Percentiles rank a stretch among this genome's conserved stretches.
These are phyloP conservation scores for Druceiella hillmani DNA, from an alignment of 2,888 invertebrate species.

Conservation along the genomic window DNA sequence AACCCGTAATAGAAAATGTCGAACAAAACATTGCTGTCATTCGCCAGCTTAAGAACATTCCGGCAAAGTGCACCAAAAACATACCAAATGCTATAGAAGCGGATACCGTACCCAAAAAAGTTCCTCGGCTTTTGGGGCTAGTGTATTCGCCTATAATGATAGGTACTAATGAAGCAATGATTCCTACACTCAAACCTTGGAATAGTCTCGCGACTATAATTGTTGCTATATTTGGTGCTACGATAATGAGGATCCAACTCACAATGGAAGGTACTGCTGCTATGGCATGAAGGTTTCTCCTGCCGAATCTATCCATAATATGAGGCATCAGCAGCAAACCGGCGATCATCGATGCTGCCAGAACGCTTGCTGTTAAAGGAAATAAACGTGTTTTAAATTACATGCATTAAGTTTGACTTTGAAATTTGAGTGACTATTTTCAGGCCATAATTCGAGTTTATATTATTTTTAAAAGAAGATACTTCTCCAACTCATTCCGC, in stretches of 20 bases:
- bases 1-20: slow-evolving; percentile 38
- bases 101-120: slow-evolving; percentile 53
- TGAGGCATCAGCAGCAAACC: slow-evolving; percentile 35
- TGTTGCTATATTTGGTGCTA: slow-evolving; percentile 37
- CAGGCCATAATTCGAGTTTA: too few species aligned
- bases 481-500: too few species aligned
- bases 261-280: slow-evolving; percentile 41
- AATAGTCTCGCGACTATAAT: slow-evolving; percentile 32
- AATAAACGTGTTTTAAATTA: too few species aligned
- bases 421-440: too few species aligned
- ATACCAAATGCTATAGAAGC: slow-evolving; percentile 56
- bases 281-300: slow-evolving; percentile 44
- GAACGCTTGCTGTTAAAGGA: slow-evolving; percentile 36
- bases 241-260: slow-evolving; percentile 49
- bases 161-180: slow-evolving; percentile 42
- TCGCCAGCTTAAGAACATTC: slow-evolving; percentile 53
- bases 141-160: slow-evolving; percentile 52
- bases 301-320: slow-evolving; percentile 49
- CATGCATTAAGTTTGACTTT: too few species aligned
- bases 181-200: slow-evolving; percentile 45
- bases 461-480: too few species aligned
- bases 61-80: slow-evolving; percentile 55
- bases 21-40: slow-evolving; percentile 45
- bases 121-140: slow-evolving; percentile 56
- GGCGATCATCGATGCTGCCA: slow-evolving; percentile 32